phyloP scores from a whole-genome alignment of 1,140 invertebrate genomes.

The Tigriopus japonicus region DNA sequence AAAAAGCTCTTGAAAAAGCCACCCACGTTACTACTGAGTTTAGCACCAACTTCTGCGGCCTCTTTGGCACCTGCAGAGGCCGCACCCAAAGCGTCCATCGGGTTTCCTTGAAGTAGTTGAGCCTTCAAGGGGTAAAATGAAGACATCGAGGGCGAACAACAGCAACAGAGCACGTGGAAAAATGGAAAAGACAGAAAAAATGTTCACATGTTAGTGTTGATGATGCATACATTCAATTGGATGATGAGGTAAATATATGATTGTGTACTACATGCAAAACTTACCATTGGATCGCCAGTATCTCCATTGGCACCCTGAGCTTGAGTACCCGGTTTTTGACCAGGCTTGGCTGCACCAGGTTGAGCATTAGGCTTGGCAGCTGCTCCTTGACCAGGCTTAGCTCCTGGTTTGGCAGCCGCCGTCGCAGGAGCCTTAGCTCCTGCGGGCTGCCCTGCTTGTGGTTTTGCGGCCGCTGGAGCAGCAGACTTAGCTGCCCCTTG shows the following conservation, averaged over 20 bases:
- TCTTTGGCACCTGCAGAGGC: background rate
- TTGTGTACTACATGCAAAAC: too few relatives aligned
- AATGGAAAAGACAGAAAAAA: too few relatives aligned
- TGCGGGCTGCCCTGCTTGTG: background rate
- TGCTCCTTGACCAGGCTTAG: slow-evolving; percentile 1
- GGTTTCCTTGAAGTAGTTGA: background rate
- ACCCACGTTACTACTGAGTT: slow-evolving; percentile 8
- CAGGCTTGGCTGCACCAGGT: background rate
- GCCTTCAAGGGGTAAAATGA: too few relatives aligned
- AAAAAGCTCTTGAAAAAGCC: slow-evolving; percentile 13
- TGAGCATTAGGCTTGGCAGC: background rate
- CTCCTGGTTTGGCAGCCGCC: background rate
- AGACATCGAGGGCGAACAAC: too few relatives aligned
- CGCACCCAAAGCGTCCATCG: slow-evolving; percentile 4
- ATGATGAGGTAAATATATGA: too few relatives aligned
- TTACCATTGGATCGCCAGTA: background rate
- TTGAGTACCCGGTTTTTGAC: background rate
- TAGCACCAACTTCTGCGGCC: slow-evolving; percentile 6
- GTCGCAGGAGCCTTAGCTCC: background rate
- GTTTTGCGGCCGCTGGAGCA: background rate
- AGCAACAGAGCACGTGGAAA: too few relatives aligned
- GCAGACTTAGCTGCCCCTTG: background rate
- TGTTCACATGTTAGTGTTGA: too few relatives aligned
- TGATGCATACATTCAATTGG: too few relatives aligned
- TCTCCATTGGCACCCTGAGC: background rate